These are phyloP conservation scores for Saxidomus purpurata DNA, from an alignment of 1,140 invertebrate species.

Conservation along the genomic window DNA sequence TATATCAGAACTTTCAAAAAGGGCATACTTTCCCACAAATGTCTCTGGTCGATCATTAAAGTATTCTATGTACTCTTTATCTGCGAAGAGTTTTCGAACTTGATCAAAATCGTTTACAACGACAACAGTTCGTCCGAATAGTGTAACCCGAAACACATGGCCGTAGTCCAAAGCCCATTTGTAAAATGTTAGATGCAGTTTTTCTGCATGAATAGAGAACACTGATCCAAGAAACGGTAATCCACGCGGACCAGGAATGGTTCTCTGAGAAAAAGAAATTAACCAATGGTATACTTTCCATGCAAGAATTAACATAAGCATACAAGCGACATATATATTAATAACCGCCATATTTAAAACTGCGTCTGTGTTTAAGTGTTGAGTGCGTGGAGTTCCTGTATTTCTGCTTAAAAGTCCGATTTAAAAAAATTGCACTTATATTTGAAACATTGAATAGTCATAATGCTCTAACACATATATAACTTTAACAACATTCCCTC, in stretches of 20 bases:
- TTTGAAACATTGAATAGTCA: too few relatives aligned
- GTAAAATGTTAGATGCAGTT: neutral
- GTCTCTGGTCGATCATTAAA: neutral
- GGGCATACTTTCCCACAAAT: neutral
- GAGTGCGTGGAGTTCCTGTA: too few relatives aligned
- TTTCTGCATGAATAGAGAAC: neutral
- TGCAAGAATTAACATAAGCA: too few relatives aligned
- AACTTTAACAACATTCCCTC: too few relatives aligned
- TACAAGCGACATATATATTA: too few relatives aligned
- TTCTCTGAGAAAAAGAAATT: too few relatives aligned
- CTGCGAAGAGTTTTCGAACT: neutral
- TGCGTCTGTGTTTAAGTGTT: too few relatives aligned
- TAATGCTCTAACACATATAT: too few relatives aligned
- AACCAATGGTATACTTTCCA: too few relatives aligned
- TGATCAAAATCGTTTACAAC: conserved; percentile 12
- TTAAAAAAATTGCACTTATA: too few relatives aligned
- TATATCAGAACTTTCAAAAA: neutral
- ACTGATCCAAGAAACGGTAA: neutral
- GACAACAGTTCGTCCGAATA: neutral
- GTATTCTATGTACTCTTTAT: neutral
- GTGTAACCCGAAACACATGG: neutral
- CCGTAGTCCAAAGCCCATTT: conserved; percentile 1
- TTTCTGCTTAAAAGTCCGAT: too few relatives aligned
- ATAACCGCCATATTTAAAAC: neutral
- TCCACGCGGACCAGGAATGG: neutral